Evolutionary conservation across 2,113 vertebrate genomes (phyloP).

Genomic region (Campylomormyrus tamandua): DNA sequence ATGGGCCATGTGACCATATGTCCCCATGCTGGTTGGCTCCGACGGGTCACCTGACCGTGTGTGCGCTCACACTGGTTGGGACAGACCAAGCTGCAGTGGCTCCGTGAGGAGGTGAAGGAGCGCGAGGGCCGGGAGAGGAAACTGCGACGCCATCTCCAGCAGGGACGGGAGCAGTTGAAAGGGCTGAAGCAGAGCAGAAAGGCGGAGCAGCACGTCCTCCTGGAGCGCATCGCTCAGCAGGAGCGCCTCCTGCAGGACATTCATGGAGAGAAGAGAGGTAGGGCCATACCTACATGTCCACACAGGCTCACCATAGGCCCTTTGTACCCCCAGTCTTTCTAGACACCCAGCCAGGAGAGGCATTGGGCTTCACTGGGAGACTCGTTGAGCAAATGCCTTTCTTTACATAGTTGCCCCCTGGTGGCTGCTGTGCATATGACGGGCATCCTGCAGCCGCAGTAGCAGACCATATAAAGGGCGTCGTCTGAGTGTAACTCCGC

Average conservation of each 20-base stretch:
- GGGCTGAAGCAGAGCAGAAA: slow-evolving; percentile 63
- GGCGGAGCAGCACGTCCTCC: slow-evolving; percentile 63
- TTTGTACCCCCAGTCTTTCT: not conserved
- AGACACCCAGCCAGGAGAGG: not conserved
- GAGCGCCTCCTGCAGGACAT: slow-evolving; percentile 73
- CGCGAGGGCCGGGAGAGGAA: slow-evolving; percentile 64
- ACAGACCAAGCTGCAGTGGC: slow-evolving; percentile 77
- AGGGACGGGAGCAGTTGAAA: slow-evolving; percentile 71
- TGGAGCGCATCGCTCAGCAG: slow-evolving; percentile 72
- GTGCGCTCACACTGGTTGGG: not conserved
- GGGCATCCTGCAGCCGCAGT: not conserved
- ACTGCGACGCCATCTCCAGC: slow-evolving; percentile 58
- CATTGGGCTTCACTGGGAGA: not conserved
- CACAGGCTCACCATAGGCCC: not conserved
- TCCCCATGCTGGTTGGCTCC: not conserved
- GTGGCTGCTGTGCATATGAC: not conserved
- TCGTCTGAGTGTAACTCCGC: not conserved
- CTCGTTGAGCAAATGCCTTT: not conserved
- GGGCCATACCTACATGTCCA: not conserved
- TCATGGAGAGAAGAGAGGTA: slow-evolving; percentile 78
- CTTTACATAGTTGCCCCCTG: not conserved
- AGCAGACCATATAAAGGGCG: not conserved
- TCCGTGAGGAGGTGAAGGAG: slow-evolving; percentile 82
- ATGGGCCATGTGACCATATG: not conserved
- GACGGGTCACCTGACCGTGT: not conserved